Conservation (phyloP, 2,888 invertebrate genomes). For the Eristalinus aeneus region DNA sequence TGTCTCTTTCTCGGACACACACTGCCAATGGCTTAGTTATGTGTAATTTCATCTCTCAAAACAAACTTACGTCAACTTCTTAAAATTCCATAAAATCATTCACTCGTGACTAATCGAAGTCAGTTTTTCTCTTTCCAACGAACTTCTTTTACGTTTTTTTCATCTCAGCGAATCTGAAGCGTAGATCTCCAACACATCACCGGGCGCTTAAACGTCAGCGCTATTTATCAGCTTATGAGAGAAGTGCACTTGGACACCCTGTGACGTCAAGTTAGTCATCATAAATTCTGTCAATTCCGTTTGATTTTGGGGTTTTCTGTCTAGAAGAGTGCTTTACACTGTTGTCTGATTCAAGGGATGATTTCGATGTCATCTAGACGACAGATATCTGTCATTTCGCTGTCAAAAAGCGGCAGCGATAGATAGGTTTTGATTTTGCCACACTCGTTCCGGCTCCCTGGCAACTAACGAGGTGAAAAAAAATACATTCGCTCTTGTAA, state of each 20-base stretch:
- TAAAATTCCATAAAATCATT: not conserved
- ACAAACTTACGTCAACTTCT: not conserved
- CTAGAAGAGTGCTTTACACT: not conserved
- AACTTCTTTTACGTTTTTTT: not conserved
- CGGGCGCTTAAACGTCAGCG: not conserved
- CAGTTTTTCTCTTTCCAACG: not conserved
- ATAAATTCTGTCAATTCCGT: not conserved
- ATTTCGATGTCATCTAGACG: no score
- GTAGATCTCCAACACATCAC: not conserved
- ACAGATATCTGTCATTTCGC: no score
- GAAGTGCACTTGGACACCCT: not conserved
- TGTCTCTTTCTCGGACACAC: no score
- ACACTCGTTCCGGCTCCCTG: not conserved
- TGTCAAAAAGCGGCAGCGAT: no score
- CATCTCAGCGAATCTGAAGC: not conserved
- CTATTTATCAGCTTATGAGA: not conserved
- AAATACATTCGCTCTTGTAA: not conserved
- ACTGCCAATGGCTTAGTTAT: no score
- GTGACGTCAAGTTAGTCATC: not conserved
- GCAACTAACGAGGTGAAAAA: not conserved
- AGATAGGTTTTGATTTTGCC: no score
- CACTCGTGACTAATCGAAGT: not conserved
- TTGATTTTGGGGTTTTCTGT: not conserved
- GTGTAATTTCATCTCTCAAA: no score
- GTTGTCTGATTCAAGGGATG: no score